A percentile compares a stretch with the other conserved stretches of the same genome.
Conservation (phyloP, 2,113 vertebrate genomes). For the Rhinoptilus africanus region DNA sequence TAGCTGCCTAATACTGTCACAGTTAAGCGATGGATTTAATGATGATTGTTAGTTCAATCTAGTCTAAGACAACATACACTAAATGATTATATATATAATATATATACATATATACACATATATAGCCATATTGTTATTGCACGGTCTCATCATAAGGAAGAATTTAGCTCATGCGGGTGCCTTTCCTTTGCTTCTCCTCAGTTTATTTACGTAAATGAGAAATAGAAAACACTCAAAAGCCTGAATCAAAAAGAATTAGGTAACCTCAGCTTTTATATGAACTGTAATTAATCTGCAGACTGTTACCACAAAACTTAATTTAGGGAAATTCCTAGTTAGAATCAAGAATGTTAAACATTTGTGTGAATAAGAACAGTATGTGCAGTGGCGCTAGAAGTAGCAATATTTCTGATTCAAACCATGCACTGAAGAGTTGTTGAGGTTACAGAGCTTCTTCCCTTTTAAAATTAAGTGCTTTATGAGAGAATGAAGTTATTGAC, state of each 20-base stretch:
- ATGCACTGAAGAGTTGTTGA: conserved; percentile 19
- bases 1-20: not conserved
- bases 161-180: not conserved
- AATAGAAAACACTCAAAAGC: not conserved
- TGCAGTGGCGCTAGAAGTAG: conserved; percentile 29
- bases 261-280: not conserved
- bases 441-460: conserved; percentile 33
- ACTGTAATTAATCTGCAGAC: conserved; percentile 37
- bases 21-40: not conserved
- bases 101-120: not conserved
- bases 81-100: not conserved
- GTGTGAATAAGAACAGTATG: conserved; percentile 49
- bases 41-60: not conserved
- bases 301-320: conserved; percentile 35
- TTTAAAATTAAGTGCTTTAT: conserved; percentile 23
- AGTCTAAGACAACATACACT: not conserved
- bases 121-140: not conserved
- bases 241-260: not conserved
- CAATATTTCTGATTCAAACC: conserved; percentile 53
- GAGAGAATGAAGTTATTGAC: conserved; percentile 29
- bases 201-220: not conserved
- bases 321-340: conserved; percentile 43
- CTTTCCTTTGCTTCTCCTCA: not conserved
- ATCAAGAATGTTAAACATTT: conserved; percentile 52
- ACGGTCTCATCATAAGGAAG: not conserved